phyloP scores from a whole-genome alignment of 2,888 invertebrate species.

The Shargacucullia verbasci region DNA sequence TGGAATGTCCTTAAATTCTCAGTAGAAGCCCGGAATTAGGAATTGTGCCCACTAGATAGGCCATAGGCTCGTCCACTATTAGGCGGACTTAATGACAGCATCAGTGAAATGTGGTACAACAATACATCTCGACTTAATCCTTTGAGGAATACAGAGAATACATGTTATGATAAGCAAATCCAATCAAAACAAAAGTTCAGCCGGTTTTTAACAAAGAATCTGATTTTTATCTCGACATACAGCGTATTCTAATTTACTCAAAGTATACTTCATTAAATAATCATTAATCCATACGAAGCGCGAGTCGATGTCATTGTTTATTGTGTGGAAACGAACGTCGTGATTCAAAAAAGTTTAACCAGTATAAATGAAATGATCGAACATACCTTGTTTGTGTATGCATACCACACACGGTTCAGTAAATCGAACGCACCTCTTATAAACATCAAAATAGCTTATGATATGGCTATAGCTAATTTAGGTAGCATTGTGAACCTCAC shows the following conservation, averaged over 20 bases:
- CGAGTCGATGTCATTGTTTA: constrained; percentile 63
- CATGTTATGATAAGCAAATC: too few species aligned
- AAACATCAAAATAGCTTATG: constrained; percentile 74
- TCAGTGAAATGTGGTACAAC: too few species aligned
- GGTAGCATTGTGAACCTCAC: constrained; percentile 87
- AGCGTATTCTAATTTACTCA: constrained; percentile 43
- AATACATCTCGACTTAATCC: too few species aligned
- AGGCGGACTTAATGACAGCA: too few species aligned
- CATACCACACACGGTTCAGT: constrained; percentile 75
- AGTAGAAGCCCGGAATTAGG: too few species aligned
- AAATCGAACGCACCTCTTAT: constrained; percentile 67
- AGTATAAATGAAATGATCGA: constrained; percentile 69
- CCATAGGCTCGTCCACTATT: too few species aligned
- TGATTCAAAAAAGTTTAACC: constrained; percentile 65
- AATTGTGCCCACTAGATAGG: too few species aligned
- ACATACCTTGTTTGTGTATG: constrained; percentile 74
- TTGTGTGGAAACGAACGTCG: constrained; percentile 66
- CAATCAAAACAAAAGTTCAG: too few species aligned
- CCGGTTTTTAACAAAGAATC: constrained; percentile 3
- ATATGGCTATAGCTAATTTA: constrained; percentile 87
- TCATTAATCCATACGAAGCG: constrained; percentile 71
- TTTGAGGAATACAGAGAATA: too few species aligned
- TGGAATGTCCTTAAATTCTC: too few species aligned
- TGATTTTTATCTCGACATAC: constrained; percentile 1
- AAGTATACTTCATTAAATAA: constrained; percentile 70